These are phyloP conservation scores for Teleogryllus oceanicus DNA, from an alignment of 2,888 invertebrate genomes.

Conservation along the genomic window DNA sequence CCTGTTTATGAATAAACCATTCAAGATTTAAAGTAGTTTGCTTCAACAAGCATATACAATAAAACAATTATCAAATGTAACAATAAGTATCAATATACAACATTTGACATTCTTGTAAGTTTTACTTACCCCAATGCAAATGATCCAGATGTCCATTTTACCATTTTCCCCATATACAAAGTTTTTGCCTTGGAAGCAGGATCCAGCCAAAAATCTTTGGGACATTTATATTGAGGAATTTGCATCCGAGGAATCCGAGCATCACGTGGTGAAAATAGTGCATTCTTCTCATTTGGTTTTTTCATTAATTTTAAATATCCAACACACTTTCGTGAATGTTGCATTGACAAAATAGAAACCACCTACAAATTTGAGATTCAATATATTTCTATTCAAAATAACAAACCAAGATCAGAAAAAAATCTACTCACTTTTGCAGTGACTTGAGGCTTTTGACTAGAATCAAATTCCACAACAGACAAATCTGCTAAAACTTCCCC, in stretches of 20 bases:
- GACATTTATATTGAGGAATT: conserved; percentile 64
- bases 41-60: too few relatives aligned
- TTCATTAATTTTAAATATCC: conserved; percentile 63
- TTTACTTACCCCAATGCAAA: conserved; percentile 58
- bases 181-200: conserved; percentile 55
- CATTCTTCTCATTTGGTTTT: conserved; percentile 58
- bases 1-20: too few relatives aligned
- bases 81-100: too few relatives aligned
- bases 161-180: conserved; percentile 68
- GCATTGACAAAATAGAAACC: conserved; percentile 69
- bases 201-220: conserved; percentile 47
- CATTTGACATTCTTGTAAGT: too few relatives aligned
- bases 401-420: background rate
- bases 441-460: background rate
- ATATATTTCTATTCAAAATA: background rate
- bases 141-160: conserved; percentile 63
- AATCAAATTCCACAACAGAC: too few relatives aligned
- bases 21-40: too few relatives aligned
- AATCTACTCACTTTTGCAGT: conserved; percentile 28
- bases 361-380: conserved; percentile 50
- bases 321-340: conserved; percentile 69
- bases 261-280: conserved; percentile 77
- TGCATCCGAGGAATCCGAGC: conserved; percentile 71
- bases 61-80: too few relatives aligned
- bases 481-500: background rate